Evolutionary conservation across 1,140 invertebrate genomes (phyloP), one percentile per base, ranked within the genome.

Genomic region (Cotesia typhae): DNA sequence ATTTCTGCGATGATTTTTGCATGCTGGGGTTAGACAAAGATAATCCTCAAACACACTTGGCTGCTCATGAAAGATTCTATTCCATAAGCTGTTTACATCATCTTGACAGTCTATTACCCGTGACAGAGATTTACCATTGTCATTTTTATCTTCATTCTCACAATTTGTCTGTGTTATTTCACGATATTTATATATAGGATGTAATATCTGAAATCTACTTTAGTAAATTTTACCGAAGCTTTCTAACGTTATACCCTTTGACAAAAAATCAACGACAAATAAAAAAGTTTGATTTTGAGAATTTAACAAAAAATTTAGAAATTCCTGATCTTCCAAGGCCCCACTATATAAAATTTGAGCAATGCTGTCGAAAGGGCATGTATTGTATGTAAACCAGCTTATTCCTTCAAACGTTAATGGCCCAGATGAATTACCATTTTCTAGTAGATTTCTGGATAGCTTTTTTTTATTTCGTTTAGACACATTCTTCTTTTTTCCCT

Each of bases 401-500:
- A 12, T 9, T 12, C 12, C 12, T 6, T 6, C 5, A 14, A 57
- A 10, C 5, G 10, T 57, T 57, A 4, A 9, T 5, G 53, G 14
- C 0, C 53, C 53, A 2, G 53, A 57, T 17, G 5, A 6, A 0
- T 57, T 57, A 20, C 53, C 53, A n/a, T 14, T 57, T n/a, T 12
- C 2, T n/a, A 57, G 4, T 20, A 57, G n/a, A 57, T 57, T 57
- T 5, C 17, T 17, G 5, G 53, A 9, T 20, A 57, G 10, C 5
- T 57, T 57, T 12, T 7, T 12, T 12, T 57, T 57, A 5, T 57
- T 57, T 20, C 5, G n/a, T 20, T 0, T 57, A 0, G 3, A 9
- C 17, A 14, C 17, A 57, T 57, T 57, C 2, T 57, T 57, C n/a
- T 57, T 57, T 57, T 57, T 9, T 57, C 53, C 10, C n/a, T 57